phyloP scores from a whole-genome alignment of 2,888 invertebrate genomes.

The Tridacna crocea region DNA sequence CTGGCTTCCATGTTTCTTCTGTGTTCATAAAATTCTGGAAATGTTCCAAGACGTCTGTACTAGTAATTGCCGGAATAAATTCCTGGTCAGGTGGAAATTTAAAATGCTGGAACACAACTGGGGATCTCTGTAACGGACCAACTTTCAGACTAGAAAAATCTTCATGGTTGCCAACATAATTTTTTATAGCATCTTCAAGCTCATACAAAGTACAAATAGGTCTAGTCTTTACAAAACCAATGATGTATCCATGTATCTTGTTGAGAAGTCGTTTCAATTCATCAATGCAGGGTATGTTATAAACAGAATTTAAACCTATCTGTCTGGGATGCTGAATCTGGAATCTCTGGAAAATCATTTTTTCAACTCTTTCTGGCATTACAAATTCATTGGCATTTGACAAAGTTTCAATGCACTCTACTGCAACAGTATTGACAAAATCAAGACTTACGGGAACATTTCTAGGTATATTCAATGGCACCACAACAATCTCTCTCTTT shows the following conservation, averaged over 20 bases:
- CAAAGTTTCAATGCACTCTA: slow-evolving; percentile 78
- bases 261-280: slow-evolving; percentile 71
- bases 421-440: slow-evolving; percentile 72
- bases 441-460: slow-evolving; percentile 48
- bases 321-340: slow-evolving; percentile 47
- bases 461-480: slow-evolving; percentile 42
- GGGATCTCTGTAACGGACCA: slow-evolving; percentile 80
- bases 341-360: slow-evolving; percentile 72
- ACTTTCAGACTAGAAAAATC: slow-evolving; percentile 75
- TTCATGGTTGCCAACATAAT: slow-evolving; percentile 67
- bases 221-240: slow-evolving; percentile 77
- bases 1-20: slow-evolving; percentile 73
- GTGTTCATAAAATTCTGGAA: slow-evolving; percentile 73
- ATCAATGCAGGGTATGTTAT: slow-evolving; percentile 68
- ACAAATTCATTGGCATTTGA: slow-evolving; percentile 79
- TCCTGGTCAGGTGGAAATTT: slow-evolving; percentile 76
- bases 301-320: slow-evolving; percentile 47
- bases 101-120: slow-evolving; percentile 78
- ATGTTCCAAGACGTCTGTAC: slow-evolving; percentile 75
- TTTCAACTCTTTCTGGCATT: slow-evolving; percentile 74
- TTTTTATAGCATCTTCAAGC: slow-evolving; percentile 71
- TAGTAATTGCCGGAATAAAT: slow-evolving; percentile 76
- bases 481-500: slow-evolving; percentile 50
- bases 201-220: slow-evolving; percentile 80
- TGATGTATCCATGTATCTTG: slow-evolving; percentile 76